Conservation (phyloP, 2,113 vertebrate genomes). For the Oncorhynchus gorbuscha region DNA sequence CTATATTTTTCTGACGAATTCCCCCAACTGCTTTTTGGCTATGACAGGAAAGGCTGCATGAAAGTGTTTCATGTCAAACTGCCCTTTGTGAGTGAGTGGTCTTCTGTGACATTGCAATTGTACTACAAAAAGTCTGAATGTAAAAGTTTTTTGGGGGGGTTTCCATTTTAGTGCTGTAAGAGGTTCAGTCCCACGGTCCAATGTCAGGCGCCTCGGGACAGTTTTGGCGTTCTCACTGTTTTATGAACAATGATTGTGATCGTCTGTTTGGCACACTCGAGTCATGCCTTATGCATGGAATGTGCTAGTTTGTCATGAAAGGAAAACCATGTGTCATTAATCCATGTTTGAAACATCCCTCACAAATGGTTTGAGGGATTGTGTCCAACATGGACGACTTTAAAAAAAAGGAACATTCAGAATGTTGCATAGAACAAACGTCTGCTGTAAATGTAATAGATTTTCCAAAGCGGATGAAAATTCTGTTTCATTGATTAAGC, state of each 20-base stretch:
- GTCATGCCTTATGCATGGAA: not conserved
- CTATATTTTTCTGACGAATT: not conserved
- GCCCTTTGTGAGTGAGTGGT: not conserved
- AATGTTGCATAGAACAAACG: no score
- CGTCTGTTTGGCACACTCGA: not conserved
- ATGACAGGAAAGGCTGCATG: not conserved
- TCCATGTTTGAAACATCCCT: no score
- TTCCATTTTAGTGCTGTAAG: not conserved
- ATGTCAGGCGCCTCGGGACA: not conserved
- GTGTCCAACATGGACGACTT: no score
- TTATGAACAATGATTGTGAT: not conserved
- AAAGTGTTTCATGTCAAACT: not conserved
- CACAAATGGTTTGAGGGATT: no score
- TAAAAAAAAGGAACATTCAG: no score
- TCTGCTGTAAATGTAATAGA: no score
- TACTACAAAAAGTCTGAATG: constrained; percentile 1
- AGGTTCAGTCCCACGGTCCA: not conserved
- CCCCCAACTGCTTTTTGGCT: not conserved
- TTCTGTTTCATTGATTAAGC: no score
- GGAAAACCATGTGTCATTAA: constrained; percentile 1
- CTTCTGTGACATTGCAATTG: not conserved
- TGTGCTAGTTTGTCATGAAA: not conserved
- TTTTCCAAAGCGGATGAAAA: no score
- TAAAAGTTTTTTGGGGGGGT: not conserved
- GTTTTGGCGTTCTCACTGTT: not conserved